Base-by-base conservation (phyloP, 2,888 invertebrate species). In the Bugulina stolonifera region DNA sequence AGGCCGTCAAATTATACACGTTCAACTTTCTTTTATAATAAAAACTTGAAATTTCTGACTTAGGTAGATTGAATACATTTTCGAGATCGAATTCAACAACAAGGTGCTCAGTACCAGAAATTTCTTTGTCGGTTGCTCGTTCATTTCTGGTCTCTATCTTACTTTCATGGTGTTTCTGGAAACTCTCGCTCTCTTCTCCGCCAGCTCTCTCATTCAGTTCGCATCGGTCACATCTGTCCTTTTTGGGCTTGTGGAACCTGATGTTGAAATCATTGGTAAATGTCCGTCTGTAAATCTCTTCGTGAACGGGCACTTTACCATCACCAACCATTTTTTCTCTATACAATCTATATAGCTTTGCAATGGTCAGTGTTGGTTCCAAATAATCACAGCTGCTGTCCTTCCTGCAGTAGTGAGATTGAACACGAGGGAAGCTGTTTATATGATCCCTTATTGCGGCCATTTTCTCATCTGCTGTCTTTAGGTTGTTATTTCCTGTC, bases 61-160 rank as follows among this genome's bases (percentile, higher is more conserved):
- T 14, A n/a, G 57, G 57, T 23, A 57, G 23, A 5, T 22, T 25
- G 25, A 57, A 57, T 5, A 57, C 57, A 18, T 57, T 57, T 57
- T 57, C 57, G 5, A 57, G 14, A n/a, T 57, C 57, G 25, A 57
- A 57, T 57, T 22, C 18, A 57, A 57, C 57, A 5, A 57, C 57
- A 5, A 14, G 57, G 10, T 5, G 18, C 3, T 57, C 3, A 5
- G 10, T 25, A 18, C 25, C 23, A 57, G 57, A 23, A 57, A 18
- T n/a, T 23, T 5, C 5, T 14, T 5, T 57, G 57, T 57, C 57
- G 5, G 18, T 3, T 23, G 18, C 3, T 18, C 25, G 57, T n/a
- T 57, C n/a, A 25, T 5, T 25, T 57, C n/a, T 5, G 5, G 10
- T n/a, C 5, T 57, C 23, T 57, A 5, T n/a, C 23, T n/a, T 57